A percentile compares a stretch with the other conserved stretches of the same genome.
phyloP scores from a whole-genome alignment of 2,797 vertebrate genomes.

The Emydoidea blandingii region DNA sequence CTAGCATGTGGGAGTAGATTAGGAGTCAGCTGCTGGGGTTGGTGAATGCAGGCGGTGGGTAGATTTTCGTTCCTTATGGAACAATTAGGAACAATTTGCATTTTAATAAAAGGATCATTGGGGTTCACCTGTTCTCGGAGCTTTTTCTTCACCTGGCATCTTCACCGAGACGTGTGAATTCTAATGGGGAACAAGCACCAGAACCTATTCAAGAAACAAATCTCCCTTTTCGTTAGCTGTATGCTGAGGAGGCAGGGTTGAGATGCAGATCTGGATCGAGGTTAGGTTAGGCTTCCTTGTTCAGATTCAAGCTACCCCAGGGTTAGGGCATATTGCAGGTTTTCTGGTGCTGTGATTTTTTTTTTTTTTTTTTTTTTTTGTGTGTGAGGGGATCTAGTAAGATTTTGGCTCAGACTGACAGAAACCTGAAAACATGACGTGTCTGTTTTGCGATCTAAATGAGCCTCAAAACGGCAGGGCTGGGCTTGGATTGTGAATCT shows the following conservation, averaged over 20 bases:
- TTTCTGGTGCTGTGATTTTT: background rate
- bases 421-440: background rate
- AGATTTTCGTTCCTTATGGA: background rate
- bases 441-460: background rate
- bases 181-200: background rate
- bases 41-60: background rate
- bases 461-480: background rate
- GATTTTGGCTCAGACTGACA: background rate
- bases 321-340: background rate
- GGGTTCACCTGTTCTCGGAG: background rate
- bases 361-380: background rate
- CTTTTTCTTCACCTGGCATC: background rate
- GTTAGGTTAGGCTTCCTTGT: background rate
- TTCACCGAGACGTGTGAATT: background rate
- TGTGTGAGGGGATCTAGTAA: background rate
- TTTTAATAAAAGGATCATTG: background rate
- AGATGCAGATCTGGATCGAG: background rate
- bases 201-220: background rate
- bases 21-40: background rate
- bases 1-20: background rate
- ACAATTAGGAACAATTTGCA: background rate
- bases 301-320: background rate
- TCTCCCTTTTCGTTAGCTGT: background rate
- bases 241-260: background rate
- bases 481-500: background rate